Evolutionary conservation across 2,888 invertebrate genomes (phyloP).

Genomic region (Oxyteleia sp.): DNA sequence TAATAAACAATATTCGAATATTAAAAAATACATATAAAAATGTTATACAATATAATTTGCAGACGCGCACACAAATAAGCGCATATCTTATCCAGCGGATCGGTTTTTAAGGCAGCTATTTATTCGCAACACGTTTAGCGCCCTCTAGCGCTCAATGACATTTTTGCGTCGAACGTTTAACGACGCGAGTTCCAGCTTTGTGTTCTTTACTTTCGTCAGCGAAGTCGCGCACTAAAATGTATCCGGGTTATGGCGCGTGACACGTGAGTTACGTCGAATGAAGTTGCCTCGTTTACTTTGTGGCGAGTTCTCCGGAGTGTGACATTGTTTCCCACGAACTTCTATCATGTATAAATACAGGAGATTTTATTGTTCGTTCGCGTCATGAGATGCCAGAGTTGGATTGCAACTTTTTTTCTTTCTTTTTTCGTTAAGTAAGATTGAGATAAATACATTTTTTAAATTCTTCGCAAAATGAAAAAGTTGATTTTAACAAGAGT

Average conservation of each 20-base stretch:
- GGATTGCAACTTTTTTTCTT: not conserved
- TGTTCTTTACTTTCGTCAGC: conserved; percentile 37
- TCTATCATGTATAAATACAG: conserved; percentile 34
- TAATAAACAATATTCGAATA: too few species aligned
- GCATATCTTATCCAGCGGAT: too few species aligned
- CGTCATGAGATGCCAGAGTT: not conserved
- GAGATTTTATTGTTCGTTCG: conserved; percentile 24
- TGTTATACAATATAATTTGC: too few species aligned
- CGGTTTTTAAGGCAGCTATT: too few species aligned
- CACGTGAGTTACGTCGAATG: conserved; percentile 34
- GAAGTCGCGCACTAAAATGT: conserved; percentile 18
- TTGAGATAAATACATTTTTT: not conserved
- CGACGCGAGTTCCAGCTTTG: conserved; percentile 4
- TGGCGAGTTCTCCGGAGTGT: conserved; percentile 15
- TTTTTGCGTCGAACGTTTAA: conserved; percentile 33
- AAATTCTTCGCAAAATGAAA: too few species aligned
- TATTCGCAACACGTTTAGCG: too few species aligned
- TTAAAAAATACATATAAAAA: too few species aligned
- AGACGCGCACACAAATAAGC: too few species aligned
- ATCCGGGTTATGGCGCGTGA: conserved; percentile 36
- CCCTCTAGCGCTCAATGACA: conserved; percentile 16
- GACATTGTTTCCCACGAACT: conserved; percentile 28
- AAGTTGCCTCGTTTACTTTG: conserved; percentile 41
- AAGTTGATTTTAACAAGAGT: too few species aligned
- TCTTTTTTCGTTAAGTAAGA: not conserved